Conservation (phyloP, 2,113 vertebrate species). For the Mola mola region DNA sequence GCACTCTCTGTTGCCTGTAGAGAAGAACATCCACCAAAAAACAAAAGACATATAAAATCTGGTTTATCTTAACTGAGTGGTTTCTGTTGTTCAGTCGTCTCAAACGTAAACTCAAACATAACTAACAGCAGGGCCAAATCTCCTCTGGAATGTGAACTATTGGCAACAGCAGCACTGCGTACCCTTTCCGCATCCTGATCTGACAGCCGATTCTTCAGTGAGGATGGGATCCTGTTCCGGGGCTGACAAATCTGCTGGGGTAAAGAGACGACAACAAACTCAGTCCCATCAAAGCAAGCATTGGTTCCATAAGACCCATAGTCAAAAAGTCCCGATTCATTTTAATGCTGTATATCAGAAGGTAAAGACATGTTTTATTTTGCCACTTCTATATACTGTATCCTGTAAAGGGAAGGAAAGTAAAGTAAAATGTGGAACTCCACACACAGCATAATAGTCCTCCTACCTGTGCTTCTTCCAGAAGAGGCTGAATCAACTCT, state of each 20-base stretch:
- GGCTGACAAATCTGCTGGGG: constrained; percentile 56
- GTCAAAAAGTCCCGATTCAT: too few relatives aligned
- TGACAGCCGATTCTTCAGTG: constrained; percentile 52
- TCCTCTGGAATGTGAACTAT: constrained; percentile 2
- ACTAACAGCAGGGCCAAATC: neutral
- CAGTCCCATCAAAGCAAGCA: constrained; percentile 23
- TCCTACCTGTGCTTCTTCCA: constrained; percentile 78
- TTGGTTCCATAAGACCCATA: too few relatives aligned
- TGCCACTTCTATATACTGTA: neutral
- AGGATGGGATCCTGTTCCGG: constrained; percentile 34
- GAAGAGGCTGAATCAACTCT: constrained; percentile 67
- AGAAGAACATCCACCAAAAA: constrained; percentile 2
- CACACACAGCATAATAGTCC: neutral
- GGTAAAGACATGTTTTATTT: neutral
- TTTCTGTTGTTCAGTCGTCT: too few relatives aligned
- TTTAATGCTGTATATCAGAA: too few relatives aligned
- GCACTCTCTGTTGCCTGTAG: constrained; percentile 70
- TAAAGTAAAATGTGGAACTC: too few relatives aligned
- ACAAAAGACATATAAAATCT: neutral
- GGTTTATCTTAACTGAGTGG: too few relatives aligned
- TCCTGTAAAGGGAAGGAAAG: neutral
- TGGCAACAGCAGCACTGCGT: constrained; percentile 16
- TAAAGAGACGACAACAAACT: constrained; percentile 55
- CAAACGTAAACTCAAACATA: too few relatives aligned
- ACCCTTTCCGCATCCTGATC: constrained; percentile 68